Conservation (phyloP, 64 coral and sea anemone genomes). For the Stichodactyla helianthus region DNA sequence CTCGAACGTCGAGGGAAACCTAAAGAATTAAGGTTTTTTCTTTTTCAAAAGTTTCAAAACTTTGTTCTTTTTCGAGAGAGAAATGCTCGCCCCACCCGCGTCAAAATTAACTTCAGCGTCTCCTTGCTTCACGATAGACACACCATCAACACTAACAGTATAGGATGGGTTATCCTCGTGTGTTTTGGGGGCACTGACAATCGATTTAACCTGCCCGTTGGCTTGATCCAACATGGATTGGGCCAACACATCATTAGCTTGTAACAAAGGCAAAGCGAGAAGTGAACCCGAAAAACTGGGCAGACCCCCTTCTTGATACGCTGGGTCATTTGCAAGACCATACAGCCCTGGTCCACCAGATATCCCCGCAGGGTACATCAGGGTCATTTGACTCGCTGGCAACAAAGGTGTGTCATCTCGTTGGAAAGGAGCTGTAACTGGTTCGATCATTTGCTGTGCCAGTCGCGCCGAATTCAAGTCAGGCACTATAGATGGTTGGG, state of each 20-base stretch:
- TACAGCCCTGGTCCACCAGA: background rate
- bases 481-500: background rate
- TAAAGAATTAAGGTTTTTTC: background rate
- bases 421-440: background rate
- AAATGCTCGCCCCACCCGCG: background rate
- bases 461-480: background rate
- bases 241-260: background rate
- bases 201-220: background rate
- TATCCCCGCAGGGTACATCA: background rate
- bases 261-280: background rate
- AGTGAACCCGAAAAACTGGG: background rate
- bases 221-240: background rate
- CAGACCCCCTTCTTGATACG: background rate
- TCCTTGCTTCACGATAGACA: background rate
- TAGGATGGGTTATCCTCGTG: background rate
- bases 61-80: slow-evolving; percentile 4
- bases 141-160: background rate
- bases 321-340: background rate
- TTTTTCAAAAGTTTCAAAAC: background rate
- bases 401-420: background rate
- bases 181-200: background rate
- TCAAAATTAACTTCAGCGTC: background rate
- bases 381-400: background rate
- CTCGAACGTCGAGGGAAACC: too few species aligned
- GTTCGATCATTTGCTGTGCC: background rate